These are phyloP conservation scores for Atherix ibis DNA, from an alignment of 2,888 invertebrate species.

Conservation along the genomic window DNA sequence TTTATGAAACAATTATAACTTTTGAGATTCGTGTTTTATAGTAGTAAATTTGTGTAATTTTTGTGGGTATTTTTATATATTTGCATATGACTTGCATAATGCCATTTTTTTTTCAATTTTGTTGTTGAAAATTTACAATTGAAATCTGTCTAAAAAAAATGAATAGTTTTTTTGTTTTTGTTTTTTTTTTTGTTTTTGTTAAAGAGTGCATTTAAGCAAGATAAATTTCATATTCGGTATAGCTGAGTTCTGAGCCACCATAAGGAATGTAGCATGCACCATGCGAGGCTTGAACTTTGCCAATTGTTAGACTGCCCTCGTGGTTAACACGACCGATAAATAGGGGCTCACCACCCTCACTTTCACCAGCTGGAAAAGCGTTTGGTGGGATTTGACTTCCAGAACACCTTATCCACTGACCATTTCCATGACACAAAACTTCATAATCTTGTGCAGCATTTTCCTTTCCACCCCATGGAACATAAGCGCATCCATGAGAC, in stretches of 20 bases:
- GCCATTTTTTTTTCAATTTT: no score
- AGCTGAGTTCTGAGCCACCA: slow-evolving; percentile 61
- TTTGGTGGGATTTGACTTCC: slow-evolving; percentile 55
- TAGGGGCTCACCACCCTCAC: slow-evolving; percentile 63
- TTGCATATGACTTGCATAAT: no score
- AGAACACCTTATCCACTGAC: slow-evolving; percentile 50
- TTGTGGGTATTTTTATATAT: no score
- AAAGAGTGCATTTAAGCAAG: no score
- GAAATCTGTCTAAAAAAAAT: no score
- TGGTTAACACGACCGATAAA: slow-evolving; percentile 63
- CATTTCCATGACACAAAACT: slow-evolving; percentile 42
- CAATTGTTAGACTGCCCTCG: slow-evolving; percentile 59
- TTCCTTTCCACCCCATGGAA: slow-evolving; percentile 63
- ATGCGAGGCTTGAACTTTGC: slow-evolving; percentile 74
- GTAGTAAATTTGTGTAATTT: no score
- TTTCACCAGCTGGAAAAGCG: slow-evolving; percentile 55
- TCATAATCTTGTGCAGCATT: slow-evolving; percentile 54
- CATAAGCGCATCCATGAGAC: slow-evolving; percentile 49
- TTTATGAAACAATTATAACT: no score
- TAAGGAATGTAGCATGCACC: slow-evolving; percentile 71
- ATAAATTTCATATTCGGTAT: slow-evolving; percentile 68
- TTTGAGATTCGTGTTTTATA: no score
- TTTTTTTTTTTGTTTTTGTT: no score
- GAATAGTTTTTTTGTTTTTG: no score
- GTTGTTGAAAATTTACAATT: no score